Conservation (phyloP, 2,888 invertebrate genomes). For the Stegophylla sp. region DNA sequence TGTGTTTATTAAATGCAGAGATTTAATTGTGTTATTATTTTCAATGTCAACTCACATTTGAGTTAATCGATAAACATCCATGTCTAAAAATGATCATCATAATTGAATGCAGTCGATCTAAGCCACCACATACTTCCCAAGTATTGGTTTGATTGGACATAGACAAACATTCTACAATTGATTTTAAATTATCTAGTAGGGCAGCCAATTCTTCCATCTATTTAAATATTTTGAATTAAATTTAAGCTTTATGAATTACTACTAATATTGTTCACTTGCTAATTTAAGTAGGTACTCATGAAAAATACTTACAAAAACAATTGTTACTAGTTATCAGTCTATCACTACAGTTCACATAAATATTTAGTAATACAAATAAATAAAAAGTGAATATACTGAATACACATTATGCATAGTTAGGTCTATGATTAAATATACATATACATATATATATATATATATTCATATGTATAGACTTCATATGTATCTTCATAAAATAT, state of each 20-base stretch:
- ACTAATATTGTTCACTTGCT: neutral
- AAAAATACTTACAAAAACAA: slow-evolving; percentile 7
- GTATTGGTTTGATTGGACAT: slow-evolving; percentile 69
- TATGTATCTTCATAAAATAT: too few species aligned
- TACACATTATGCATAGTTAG: neutral
- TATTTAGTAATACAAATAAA: neutral
- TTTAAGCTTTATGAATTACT: neutral
- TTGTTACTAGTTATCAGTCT: neutral
- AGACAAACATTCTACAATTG: slow-evolving; percentile 69
- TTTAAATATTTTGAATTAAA: neutral
- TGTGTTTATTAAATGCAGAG: too few species aligned
- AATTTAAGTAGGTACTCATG: too few species aligned
- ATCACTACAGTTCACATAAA: neutral
- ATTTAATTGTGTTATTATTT: too few species aligned
- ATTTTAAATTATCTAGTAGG: slow-evolving; percentile 68
- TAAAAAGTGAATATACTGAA: neutral
- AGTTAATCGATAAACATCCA: slow-evolving; percentile 67
- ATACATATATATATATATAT: too few species aligned
- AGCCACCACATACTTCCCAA: slow-evolving; percentile 71
- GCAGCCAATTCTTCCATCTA: slow-evolving; percentile 61
- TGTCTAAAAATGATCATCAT: slow-evolving; percentile 70
- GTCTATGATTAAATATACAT: too few species aligned
- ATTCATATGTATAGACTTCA: too few species aligned
- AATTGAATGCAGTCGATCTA: slow-evolving; percentile 68
- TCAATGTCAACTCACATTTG: slow-evolving; percentile 64